Percentiles rank a stretch among this genome's conserved stretches.
phyloP scores from a whole-genome alignment of 2,888 invertebrate genomes.

The Lacanobia wlatinum region DNA sequence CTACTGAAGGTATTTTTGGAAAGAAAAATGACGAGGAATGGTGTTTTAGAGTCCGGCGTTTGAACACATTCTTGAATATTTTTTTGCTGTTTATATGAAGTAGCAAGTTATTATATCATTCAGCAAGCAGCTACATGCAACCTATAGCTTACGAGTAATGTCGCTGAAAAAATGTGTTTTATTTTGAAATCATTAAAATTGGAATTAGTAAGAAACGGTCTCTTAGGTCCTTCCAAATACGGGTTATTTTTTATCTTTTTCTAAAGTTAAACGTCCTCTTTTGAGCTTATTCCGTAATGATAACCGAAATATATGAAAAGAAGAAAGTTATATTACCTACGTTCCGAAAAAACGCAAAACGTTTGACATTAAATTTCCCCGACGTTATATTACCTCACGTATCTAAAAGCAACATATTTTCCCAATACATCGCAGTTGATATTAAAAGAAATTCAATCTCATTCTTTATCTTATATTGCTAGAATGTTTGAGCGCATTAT shows the following conservation, averaged over 20 bases:
- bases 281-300: not conserved
- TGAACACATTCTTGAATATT: not conserved
- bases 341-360: not conserved
- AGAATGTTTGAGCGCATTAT: not conserved
- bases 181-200: too few species aligned
- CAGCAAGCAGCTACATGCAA: too few species aligned
- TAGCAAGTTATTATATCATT: not conserved
- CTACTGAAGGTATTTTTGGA: conserved; percentile 9
- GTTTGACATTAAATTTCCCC: conserved; percentile 20
- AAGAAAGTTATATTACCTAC: not conserved
- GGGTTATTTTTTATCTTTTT: too few species aligned
- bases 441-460: conserved; percentile 22
- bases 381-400: not conserved
- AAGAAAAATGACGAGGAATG: conserved; percentile 13
- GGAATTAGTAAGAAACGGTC: too few species aligned
- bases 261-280: not conserved
- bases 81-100: not conserved
- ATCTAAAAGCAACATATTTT: conserved; percentile 13
- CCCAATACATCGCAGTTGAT: conserved; percentile 1
- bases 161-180: too few species aligned
- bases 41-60: conserved; percentile 18
- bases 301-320: not conserved
- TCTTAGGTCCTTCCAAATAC: too few species aligned
- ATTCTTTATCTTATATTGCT: not conserved
- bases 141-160: too few species aligned